These are phyloP conservation scores for Rhagologus leucostigma DNA, from an alignment of 2,113 vertebrate genomes.

Conservation along the genomic window DNA sequence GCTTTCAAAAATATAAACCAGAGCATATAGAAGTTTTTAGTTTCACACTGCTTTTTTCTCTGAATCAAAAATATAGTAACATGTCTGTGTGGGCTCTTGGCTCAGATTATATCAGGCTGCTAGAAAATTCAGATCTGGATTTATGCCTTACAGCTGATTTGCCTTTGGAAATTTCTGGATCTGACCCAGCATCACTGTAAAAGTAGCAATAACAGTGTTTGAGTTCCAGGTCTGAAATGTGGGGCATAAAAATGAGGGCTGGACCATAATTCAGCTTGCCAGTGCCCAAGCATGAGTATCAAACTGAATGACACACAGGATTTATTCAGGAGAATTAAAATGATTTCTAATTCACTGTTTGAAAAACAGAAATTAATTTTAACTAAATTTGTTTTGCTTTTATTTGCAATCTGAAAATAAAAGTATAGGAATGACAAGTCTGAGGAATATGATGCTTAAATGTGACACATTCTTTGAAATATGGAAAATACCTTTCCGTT, in stretches of 20 bases:
- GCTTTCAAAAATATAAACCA: not conserved
- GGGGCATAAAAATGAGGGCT: not conserved
- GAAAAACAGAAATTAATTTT: not conserved
- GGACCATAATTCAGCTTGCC: not conserved
- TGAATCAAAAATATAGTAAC: not conserved
- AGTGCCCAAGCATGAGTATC: not conserved
- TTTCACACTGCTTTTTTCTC: not conserved
- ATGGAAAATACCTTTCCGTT: rapidly evolving
- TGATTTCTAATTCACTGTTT: not conserved
- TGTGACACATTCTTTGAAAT: not conserved
- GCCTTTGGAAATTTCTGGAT: not conserved
- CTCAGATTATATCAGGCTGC: not conserved
- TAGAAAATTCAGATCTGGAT: not conserved
- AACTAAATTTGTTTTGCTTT: not conserved
- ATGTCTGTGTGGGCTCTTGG: not conserved
- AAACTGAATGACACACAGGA: not conserved
- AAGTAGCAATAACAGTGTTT: not conserved
- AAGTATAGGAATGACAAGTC: not conserved
- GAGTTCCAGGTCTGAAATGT: not conserved
- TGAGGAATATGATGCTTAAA: not conserved
- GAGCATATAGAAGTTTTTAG: not conserved
- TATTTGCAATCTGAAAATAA: not conserved
- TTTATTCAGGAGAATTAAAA: not conserved
- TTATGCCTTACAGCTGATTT: not conserved
- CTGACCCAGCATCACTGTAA: not conserved